Evolutionary conservation across 2,888 invertebrate genomes (phyloP), one percentile per base, ranked within the genome.

Genomic region (Athalia circularis): DNA sequence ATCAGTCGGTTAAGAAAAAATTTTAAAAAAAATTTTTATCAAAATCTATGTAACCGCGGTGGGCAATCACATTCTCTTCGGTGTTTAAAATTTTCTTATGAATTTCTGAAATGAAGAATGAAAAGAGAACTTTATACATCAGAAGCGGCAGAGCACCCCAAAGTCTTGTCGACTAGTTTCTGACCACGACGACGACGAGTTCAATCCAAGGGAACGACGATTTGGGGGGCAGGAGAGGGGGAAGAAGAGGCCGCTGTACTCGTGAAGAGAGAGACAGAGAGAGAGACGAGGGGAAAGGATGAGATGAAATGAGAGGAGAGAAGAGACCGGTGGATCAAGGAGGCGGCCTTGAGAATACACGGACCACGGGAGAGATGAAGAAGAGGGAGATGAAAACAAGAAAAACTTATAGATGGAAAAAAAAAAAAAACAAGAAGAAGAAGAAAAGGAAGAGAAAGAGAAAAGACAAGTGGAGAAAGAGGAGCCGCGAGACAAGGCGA

Each of bases 311-410:
- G 6, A 7, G 61, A 50, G 65, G 7, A 7, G 65, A 54, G 52
- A 52, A 68, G 57, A 57, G 70, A 29, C 47, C 45, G 57, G 72
- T 59, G 72, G 57, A 86, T 85, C 85, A 87, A 89, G 86, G 88
- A 87, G 88, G 87, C 89, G 90, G 89, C 90, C 90, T 90, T 90
- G 90, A 89, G 89, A 89, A 87, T 87, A 72, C 72, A 85, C 87
- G 88, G 86, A 89, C 86, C 85, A 85, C 84, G 83, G 81, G 79
- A 78, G 74, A 76, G 79, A 78, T 79, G 77, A 59, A 78, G 79
- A 79, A 80, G 68, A 75, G 65, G 11, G 76, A 81, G 75, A 77
- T 77, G 29, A 79, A 77, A 77, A 81, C 68, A 59, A 80, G 75
- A 80, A 82, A 79, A 80, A 67, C 70, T 52, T 52, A 47, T n/a